A percentile compares a stretch with the other conserved stretches of the same genome.
Conservation (phyloP, 2,888 invertebrate species). For the Nephrocerus scutellatus region DNA sequence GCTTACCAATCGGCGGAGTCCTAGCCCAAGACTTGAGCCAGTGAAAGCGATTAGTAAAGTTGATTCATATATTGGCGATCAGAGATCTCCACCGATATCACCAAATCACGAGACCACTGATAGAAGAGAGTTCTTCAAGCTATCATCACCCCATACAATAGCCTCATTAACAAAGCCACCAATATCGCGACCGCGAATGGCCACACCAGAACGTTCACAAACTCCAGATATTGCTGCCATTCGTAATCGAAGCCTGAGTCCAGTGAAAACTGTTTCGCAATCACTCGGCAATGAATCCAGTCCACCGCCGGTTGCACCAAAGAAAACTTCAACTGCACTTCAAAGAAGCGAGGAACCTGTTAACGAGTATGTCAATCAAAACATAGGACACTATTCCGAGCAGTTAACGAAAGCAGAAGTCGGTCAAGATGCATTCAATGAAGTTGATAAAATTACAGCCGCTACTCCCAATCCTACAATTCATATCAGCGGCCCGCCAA, state of each 20-base stretch:
- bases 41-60: conserved; percentile 24
- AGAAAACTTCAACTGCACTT: conserved; percentile 34
- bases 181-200: conserved; percentile 24
- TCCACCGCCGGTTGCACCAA: conserved; percentile 28
- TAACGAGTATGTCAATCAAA: conserved; percentile 33
- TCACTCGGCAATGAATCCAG: conserved; percentile 30
- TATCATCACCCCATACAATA: conserved; percentile 17
- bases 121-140: conserved; percentile 21
- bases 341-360: conserved; percentile 42
- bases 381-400: conserved; percentile 33
- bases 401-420: neutral
- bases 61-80: no score
- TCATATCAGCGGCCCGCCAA: conserved; percentile 38
- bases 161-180: conserved; percentile 20
- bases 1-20: conserved; percentile 12
- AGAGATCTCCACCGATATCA: conserved; percentile 5
- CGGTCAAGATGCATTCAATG: neutral
- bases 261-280: conserved; percentile 3
- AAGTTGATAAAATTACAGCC: neutral
- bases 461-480: conserved; percentile 32
- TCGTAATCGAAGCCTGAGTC: conserved; percentile 26
- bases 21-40: conserved; percentile 26
- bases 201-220: conserved; percentile 18
- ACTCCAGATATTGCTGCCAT: conserved; percentile 18
- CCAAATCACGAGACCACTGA: conserved; percentile 13